A percentile compares a stretch with the other conserved stretches of the same genome.
These are phyloP conservation scores for Microtus richardsoni DNA, from an alignment of 2,113 vertebrate genomes.

Conservation along the genomic window DNA sequence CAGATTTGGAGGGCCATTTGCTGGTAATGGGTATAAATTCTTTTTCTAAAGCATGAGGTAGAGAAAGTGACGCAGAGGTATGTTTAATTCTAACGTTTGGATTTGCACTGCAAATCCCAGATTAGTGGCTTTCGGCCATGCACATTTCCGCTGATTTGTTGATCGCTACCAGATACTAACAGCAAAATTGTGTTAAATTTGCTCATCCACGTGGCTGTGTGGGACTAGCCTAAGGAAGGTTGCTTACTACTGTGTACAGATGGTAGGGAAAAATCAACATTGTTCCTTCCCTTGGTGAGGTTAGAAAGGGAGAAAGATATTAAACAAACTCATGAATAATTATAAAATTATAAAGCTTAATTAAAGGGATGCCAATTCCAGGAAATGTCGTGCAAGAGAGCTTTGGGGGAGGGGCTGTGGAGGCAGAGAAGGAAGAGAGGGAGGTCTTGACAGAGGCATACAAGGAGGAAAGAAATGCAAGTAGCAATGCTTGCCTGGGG, in stretches of 20 bases:
- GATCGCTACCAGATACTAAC: not conserved
- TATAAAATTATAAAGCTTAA: conserved; percentile 34
- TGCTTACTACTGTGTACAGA: not conserved
- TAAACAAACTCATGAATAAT: not conserved
- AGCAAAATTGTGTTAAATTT: not conserved
- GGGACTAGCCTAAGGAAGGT: not conserved
- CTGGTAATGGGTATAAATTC: not conserved
- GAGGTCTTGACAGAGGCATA: not conserved
- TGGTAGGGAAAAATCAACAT: not conserved
- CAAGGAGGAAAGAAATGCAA: not conserved
- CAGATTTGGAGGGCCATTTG: not conserved
- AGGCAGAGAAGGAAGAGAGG: not conserved
- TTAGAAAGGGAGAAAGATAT: not conserved
- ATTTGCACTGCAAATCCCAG: conserved; percentile 38
- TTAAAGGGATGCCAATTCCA: not conserved
- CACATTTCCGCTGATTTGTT: not conserved
- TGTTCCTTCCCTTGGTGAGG: not conserved
- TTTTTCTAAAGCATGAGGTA: conserved; percentile 7
- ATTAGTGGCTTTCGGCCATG: conserved; percentile 30
- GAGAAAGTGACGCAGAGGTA: not conserved
- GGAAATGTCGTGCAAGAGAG: not conserved
- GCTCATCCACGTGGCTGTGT: not conserved
- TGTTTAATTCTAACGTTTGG: conserved; percentile 3
- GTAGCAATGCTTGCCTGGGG: not conserved
- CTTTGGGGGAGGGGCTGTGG: not conserved